Conservation (phyloP, 64 coral and sea anemone genomes). For the Cladopsammia gracilis region DNA sequence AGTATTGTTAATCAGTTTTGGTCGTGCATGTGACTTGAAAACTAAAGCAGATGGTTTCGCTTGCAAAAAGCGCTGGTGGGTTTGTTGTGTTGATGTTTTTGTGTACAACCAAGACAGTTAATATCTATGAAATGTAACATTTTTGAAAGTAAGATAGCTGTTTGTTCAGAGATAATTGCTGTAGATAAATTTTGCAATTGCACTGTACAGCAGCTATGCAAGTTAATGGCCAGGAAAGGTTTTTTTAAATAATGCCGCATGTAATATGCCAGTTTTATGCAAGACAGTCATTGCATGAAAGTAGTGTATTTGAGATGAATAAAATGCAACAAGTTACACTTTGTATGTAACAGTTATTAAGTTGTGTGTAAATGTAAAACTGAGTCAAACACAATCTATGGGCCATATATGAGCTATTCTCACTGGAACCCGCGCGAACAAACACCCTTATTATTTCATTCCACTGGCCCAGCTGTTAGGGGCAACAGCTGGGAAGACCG, state of each 20-base stretch:
- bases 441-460: no score
- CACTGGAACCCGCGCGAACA: no score
- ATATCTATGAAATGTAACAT: neutral
- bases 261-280: no score
- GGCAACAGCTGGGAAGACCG: no score
- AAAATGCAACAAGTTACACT: neutral
- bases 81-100: neutral
- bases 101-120: neutral
- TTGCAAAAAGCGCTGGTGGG: neutral
- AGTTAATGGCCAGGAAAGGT: neutral
- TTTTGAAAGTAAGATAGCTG: neutral
- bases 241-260: no score
- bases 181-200: neutral
- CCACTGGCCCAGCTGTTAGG: no score
- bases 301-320: neutral
- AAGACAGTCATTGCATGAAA: no score
- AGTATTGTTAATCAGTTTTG: no score
- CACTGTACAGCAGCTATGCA: neutral
- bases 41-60: neutral
- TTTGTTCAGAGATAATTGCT: no score
- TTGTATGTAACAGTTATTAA: neutral
- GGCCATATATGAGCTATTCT: no score
- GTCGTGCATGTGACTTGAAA: neutral
- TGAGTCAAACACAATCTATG: no score
- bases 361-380: neutral